Conservation (phyloP, 2,888 invertebrate genomes). For the Globia sparganii region DNA sequence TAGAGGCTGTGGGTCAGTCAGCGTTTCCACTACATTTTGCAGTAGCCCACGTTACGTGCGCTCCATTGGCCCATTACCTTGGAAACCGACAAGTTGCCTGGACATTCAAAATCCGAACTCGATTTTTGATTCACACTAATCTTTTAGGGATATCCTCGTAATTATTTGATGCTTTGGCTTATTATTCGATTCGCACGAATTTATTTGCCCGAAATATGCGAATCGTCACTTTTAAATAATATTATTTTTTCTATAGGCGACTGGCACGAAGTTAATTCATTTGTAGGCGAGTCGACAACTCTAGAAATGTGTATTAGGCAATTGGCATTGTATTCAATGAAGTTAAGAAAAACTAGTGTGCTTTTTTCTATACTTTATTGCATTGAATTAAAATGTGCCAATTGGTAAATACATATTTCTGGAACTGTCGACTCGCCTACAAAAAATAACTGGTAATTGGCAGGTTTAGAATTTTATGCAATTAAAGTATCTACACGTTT, state of each 20-base stretch:
- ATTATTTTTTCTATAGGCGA: not conserved
- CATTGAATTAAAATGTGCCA: too few relatives aligned
- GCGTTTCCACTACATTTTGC: slow-evolving; percentile 68
- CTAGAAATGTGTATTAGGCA: not conserved
- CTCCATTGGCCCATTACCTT: slow-evolving; percentile 68
- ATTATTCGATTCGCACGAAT: not conserved
- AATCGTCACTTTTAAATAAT: not conserved
- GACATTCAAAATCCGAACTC: slow-evolving; percentile 62
- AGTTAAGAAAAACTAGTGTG: too few relatives aligned
- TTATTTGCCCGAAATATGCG: not conserved
- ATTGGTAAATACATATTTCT: too few relatives aligned
- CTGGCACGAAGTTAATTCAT: not conserved
- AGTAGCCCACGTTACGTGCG: slow-evolving; percentile 66
- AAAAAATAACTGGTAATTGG: too few relatives aligned
- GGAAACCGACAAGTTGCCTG: slow-evolving; percentile 64
- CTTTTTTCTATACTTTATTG: too few relatives aligned
- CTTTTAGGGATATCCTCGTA: slow-evolving; percentile 6
- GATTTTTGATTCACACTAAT: slow-evolving; percentile 46
- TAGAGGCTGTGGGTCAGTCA: slow-evolving; percentile 51
- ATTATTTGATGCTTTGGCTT: not conserved
- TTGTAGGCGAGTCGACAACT: not conserved
- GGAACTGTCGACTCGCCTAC: too few relatives aligned
- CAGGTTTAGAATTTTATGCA: too few relatives aligned
- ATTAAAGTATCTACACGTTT: too few relatives aligned
- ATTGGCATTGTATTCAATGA: too few relatives aligned